These are phyloP conservation scores for Eupelmus urozonus DNA, from an alignment of 2,888 invertebrate genomes.

Conservation along the genomic window DNA sequence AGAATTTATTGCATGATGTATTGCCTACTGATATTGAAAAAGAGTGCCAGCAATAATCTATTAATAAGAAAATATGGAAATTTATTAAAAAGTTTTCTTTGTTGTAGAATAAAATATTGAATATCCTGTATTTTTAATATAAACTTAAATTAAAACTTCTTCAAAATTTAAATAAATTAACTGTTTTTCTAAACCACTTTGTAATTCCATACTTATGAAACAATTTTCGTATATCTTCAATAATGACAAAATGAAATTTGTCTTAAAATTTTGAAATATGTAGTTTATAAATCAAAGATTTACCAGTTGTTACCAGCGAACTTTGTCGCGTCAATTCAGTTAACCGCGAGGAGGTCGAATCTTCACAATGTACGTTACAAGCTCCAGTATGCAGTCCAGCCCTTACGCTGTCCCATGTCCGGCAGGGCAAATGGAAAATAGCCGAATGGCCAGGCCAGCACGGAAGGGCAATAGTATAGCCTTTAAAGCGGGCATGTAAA, in stretches of 20 bases:
- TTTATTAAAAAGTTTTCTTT: too few relatives aligned
- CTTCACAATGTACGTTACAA: constrained; percentile 3
- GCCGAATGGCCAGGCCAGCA: constrained; percentile 37
- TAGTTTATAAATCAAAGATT: too few relatives aligned
- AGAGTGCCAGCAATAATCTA: constrained; percentile 32
- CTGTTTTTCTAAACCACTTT: too few relatives aligned
- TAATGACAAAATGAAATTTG: too few relatives aligned
- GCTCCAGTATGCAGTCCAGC: neutral
- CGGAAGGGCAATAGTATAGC: neutral
- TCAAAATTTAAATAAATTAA: too few relatives aligned
- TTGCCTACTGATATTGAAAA: constrained; percentile 76
- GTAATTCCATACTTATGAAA: too few relatives aligned
- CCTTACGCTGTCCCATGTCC: neutral
- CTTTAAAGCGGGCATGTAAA: constrained; percentile 59
- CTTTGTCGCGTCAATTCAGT: neutral
- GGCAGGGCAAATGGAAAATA: constrained; percentile 32
- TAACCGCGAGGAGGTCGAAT: constrained; percentile 3
- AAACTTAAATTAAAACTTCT: too few relatives aligned
- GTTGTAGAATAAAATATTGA: too few relatives aligned
- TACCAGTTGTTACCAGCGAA: too few relatives aligned
- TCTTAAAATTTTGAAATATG: too few relatives aligned
- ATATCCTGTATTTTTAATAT: too few relatives aligned
- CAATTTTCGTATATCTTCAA: too few relatives aligned
- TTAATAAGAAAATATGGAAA: neutral
- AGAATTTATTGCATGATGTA: constrained; percentile 77